These are phyloP conservation scores for Torymus tubicola DNA, from an alignment of 2,888 invertebrate species.

Conservation along the genomic window DNA sequence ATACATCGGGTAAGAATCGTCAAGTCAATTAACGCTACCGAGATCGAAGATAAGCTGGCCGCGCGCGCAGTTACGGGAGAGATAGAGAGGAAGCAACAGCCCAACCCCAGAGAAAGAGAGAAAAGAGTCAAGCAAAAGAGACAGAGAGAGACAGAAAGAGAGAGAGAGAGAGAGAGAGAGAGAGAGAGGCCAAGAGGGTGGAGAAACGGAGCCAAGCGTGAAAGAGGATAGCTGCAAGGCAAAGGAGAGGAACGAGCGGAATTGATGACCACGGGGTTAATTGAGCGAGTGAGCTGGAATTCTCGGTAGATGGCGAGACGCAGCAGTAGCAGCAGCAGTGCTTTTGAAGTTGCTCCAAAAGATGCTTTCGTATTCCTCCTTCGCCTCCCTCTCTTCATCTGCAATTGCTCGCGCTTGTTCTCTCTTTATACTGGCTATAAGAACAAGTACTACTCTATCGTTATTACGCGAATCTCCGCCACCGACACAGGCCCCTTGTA, in stretches of 20 bases:
- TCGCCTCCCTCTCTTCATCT: background rate
- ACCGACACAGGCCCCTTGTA: no score
- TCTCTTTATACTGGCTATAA: no score
- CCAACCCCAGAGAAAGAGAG: constrained; percentile 31
- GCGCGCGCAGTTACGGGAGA: constrained; percentile 49
- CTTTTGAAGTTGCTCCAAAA: constrained; percentile 49
- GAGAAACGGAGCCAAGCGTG: constrained; percentile 26
- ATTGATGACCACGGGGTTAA: constrained; percentile 61
- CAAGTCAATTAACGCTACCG: constrained; percentile 63
- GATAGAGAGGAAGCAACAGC: constrained; percentile 26
- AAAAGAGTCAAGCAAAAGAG: constrained; percentile 42
- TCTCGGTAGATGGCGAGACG: constrained; percentile 50
- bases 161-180: constrained; percentile 37
- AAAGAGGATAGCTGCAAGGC: constrained; percentile 35
- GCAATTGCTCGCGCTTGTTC: constrained; percentile 8
- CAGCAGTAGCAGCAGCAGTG: constrained; percentile 6
- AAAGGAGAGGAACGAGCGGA: constrained; percentile 50
- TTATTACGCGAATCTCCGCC: no score
- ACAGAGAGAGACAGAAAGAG: constrained; percentile 30
- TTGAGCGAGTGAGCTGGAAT: constrained; percentile 58
- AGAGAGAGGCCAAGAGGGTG: background rate
- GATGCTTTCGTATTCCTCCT: constrained; percentile 5
- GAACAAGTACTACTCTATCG: no score
- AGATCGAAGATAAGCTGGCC: constrained; percentile 60
- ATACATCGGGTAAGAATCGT: constrained; percentile 59